Evolutionary conservation across 2,113 vertebrate genomes (phyloP).

Genomic region (Coregonus clupeaformis): DNA sequence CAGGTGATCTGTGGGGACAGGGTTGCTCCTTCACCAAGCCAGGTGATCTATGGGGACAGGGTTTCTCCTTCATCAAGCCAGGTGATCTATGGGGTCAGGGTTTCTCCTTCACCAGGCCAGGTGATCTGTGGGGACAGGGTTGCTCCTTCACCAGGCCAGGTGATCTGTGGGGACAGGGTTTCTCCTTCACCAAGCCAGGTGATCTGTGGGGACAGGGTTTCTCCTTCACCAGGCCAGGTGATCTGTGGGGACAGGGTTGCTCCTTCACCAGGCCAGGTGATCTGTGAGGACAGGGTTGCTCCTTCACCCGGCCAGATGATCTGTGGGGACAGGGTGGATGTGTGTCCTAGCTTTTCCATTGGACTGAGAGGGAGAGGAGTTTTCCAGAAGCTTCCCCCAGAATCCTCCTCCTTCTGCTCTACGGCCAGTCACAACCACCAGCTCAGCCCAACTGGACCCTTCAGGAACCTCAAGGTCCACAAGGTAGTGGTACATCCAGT

Average conservation of each 20-base stretch:
- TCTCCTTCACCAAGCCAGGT: too few species aligned
- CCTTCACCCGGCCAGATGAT: conserved; percentile 31
- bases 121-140: too few species aligned
- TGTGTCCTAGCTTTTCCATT: conserved; percentile 58
- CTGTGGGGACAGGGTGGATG: conserved; percentile 28
- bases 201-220: too few species aligned
- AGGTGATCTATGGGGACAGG: too few species aligned
- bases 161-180: too few species aligned
- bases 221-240: too few species aligned
- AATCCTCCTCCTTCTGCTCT: conserved; percentile 54
- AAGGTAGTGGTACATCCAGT: conserved; percentile 41
- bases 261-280: too few species aligned
- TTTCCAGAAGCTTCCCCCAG: conserved; percentile 42
- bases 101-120: too few species aligned
- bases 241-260: too few species aligned
- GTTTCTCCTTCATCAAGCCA: too few species aligned
- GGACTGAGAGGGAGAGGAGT: conserved; percentile 31
- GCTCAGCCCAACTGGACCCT: conserved; percentile 40
- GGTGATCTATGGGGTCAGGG: too few species aligned
- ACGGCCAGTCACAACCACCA: conserved; percentile 40
- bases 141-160: too few species aligned
- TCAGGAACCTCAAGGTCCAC: conserved; percentile 50
- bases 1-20: conserved; percentile 38
- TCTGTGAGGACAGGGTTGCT: conserved; percentile 56
- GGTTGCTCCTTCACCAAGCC: conserved; percentile 53